Conservation (phyloP, 2,113 vertebrate species). For the Cichladusa arquata region DNA sequence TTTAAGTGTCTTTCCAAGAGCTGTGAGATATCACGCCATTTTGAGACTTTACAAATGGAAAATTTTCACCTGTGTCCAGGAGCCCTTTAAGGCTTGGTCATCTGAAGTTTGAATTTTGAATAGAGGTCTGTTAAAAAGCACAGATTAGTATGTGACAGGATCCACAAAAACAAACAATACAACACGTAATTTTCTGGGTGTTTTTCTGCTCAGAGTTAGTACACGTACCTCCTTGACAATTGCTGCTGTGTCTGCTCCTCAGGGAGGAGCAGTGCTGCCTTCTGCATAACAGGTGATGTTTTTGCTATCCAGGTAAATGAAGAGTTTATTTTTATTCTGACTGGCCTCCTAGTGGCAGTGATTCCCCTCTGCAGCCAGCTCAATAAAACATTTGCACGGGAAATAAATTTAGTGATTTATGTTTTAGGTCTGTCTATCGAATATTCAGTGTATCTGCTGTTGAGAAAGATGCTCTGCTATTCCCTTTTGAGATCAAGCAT, state of each 20-base stretch:
- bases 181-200: background rate
- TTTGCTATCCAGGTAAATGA: background rate
- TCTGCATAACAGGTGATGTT: background rate
- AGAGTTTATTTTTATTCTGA: background rate
- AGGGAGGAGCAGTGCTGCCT: background rate
- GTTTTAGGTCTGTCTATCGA: background rate
- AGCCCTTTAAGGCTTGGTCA: background rate
- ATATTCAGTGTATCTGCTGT: background rate
- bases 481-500: background rate
- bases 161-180: background rate
- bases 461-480: background rate
- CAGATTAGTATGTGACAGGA: background rate
- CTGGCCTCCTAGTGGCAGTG: background rate
- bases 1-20: background rate
- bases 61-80: background rate
- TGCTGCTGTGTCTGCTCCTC: background rate
- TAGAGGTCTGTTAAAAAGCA: background rate
- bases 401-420: background rate
- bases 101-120: background rate
- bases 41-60: rapidly evolving
- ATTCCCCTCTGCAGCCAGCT: background rate
- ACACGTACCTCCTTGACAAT: background rate
- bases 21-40: background rate
- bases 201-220: background rate
- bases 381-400: background rate